phyloP scores from a whole-genome alignment of 2,797 vertebrate genomes.

The Pangasius sanitwongsei region DNA sequence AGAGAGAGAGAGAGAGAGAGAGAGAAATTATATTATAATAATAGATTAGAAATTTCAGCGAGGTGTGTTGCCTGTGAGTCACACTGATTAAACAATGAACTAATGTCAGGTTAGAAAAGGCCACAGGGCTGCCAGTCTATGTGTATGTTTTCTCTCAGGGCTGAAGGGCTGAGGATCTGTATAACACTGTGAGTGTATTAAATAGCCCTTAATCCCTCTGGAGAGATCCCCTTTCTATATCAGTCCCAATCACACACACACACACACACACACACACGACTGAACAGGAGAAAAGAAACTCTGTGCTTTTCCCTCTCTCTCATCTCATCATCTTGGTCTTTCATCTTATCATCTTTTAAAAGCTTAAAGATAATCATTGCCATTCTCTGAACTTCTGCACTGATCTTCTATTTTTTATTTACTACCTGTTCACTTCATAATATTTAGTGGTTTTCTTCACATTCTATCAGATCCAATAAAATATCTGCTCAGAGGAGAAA shows the following conservation, averaged over 20 bases:
- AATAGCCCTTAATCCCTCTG: slow-evolving; percentile 25
- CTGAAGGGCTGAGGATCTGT: slow-evolving; percentile 16
- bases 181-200: slow-evolving; percentile 30
- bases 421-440: not conserved
- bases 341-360: not conserved
- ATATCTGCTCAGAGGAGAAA: not conserved
- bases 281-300: not conserved
- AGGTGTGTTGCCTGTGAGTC: slow-evolving; percentile 2
- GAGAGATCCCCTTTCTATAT: slow-evolving; percentile 22
- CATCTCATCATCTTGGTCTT: not conserved
- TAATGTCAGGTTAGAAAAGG: slow-evolving; percentile 35
- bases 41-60: slow-evolving; percentile 44
- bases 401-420: not conserved
- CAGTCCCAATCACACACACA: not conserved
- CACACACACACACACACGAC: not conserved
- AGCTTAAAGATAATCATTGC: not conserved
- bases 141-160: slow-evolving; percentile 20
- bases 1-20: slow-evolving; percentile 2
- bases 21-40: slow-evolving; percentile 31
- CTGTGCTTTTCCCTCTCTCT: not conserved
- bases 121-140: not conserved
- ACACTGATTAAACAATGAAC: slow-evolving; percentile 24
- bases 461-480: not conserved
- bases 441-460: not conserved
- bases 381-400: not conserved